These are phyloP conservation scores for Callipepla californica DNA, from an alignment of 2,113 vertebrate genomes.

Conservation along the genomic window DNA sequence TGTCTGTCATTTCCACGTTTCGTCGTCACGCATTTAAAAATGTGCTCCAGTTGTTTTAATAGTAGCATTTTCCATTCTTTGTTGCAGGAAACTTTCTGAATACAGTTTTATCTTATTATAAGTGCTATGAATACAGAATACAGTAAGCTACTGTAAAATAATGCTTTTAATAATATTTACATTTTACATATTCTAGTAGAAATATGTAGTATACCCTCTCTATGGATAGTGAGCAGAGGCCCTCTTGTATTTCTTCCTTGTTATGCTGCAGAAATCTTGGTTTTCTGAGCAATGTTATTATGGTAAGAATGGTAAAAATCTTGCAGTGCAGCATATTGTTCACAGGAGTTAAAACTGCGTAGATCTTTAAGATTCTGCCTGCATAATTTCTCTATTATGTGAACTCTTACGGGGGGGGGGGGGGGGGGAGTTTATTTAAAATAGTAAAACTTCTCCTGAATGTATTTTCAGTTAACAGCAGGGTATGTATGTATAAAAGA, in stretches of 20 bases:
- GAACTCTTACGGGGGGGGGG: not conserved
- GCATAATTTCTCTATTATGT: not conserved
- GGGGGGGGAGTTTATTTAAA: not conserved
- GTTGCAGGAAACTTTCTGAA: not conserved
- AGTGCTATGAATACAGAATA: not conserved
- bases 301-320: not conserved
- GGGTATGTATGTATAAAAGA: not conserved
- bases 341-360: not conserved
- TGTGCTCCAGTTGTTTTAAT: fast-evolving
- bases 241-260: not conserved
- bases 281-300: not conserved
- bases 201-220: not conserved
- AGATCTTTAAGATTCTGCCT: not conserved
- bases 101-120: not conserved
- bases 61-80: not conserved
- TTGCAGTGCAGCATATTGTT: not conserved
- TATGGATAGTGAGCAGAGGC: not conserved
- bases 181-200: not conserved
- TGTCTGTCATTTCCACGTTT: not conserved
- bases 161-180: not conserved
- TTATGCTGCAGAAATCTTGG: not conserved
- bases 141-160: not conserved
- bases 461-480: not conserved
- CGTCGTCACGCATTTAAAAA: not conserved
- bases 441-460: not conserved